These are phyloP conservation scores for Parotia lawesii DNA, from an alignment of 2,113 vertebrate genomes.

Conservation along the genomic window DNA sequence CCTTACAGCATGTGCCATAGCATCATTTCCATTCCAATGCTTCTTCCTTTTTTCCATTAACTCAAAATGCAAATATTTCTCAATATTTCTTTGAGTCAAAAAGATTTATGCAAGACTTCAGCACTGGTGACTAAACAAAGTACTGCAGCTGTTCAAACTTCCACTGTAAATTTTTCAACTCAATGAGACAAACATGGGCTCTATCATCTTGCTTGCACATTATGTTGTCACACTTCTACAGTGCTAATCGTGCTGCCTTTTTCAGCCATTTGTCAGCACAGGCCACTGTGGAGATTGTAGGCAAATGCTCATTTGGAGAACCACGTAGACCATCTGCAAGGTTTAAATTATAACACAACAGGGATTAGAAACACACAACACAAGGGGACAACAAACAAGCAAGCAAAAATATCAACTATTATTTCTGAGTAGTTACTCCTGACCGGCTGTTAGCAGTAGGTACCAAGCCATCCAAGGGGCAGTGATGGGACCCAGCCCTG, in stretches of 20 bases:
- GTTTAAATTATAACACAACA: background rate
- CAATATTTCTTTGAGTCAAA: background rate
- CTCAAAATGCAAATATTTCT: background rate
- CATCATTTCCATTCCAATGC: background rate
- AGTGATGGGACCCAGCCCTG: background rate
- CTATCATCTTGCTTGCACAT: background rate
- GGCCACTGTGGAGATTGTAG: background rate
- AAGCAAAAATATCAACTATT: background rate
- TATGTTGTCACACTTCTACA: background rate
- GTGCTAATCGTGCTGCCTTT: background rate
- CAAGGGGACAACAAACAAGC: background rate
- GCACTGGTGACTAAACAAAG: background rate
- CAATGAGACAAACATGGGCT: background rate
- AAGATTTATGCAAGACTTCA: background rate
- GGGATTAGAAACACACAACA: background rate
- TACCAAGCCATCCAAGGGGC: fast-evolving
- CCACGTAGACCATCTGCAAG: background rate
- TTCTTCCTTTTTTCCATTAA: fast-evolving
- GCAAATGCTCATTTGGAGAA: background rate
- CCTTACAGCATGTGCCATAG: background rate
- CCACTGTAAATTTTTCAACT: background rate
- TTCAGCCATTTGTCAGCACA: background rate
- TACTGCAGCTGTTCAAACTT: background rate
- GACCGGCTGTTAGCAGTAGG: background rate
- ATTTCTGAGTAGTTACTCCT: background rate